Evolutionary conservation across 2,113 vertebrate genomes (phyloP).

Genomic region (Antechinus stuartii): DNA sequence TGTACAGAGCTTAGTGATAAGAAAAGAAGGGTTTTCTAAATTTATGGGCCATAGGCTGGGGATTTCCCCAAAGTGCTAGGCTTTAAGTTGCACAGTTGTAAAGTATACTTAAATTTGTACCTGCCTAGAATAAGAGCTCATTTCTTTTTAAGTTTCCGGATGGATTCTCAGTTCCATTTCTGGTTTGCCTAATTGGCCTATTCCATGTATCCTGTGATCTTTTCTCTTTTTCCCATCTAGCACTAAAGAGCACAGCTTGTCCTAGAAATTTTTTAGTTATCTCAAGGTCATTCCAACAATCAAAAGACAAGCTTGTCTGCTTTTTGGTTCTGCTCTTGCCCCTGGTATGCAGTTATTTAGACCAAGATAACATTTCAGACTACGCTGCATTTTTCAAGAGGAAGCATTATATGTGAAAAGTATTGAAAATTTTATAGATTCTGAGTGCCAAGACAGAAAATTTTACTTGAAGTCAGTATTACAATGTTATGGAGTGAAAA

Average conservation of each 20-base stretch:
- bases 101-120: neutral
- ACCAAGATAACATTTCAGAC: conserved; percentile 22
- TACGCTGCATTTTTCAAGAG: conserved; percentile 21
- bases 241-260: conserved; percentile 62
- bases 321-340: neutral
- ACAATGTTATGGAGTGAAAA: neutral
- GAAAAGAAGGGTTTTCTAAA: neutral
- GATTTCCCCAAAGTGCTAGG: rapidly evolving
- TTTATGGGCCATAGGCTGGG: neutral
- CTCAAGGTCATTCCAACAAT: conserved; percentile 55
- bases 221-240: conserved; percentile 10
- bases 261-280: conserved; percentile 72
- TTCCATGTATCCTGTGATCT: conserved; percentile 24
- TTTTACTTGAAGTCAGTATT: neutral
- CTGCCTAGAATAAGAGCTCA: neutral
- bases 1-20: neutral
- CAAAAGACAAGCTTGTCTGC: conserved; percentile 35
- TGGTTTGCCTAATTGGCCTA: neutral
- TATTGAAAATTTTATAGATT: neutral
- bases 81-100: neutral
- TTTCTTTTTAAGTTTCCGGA: neutral
- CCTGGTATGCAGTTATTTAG: conserved; percentile 57
- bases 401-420: neutral
- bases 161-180: neutral
- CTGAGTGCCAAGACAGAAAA: neutral